Evolutionary conservation across 2,113 vertebrate genomes (phyloP).

Genomic region (Ariopsis seemanni): DNA sequence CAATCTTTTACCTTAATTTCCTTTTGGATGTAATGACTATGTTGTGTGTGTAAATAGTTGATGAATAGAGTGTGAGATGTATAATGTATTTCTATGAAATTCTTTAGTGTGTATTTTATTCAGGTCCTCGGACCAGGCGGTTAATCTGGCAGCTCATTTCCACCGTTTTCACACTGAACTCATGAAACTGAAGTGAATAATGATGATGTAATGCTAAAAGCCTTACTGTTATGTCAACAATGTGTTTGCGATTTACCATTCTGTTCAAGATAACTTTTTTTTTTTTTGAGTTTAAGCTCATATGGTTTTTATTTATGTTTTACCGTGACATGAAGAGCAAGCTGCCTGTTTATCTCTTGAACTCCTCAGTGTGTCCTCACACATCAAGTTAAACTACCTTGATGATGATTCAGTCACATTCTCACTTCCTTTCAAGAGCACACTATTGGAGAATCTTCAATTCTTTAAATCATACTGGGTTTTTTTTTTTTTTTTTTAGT

Average conservation of each 20-base stretch:
- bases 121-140: constrained; percentile 40
- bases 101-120: constrained; percentile 37
- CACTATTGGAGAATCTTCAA: background rate
- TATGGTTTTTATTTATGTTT: background rate
- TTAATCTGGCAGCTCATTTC: constrained; percentile 51
- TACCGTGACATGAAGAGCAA: background rate
- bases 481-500: background rate
- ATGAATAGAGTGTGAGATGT: constrained; percentile 32
- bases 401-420: background rate
- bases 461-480: background rate
- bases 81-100: constrained; percentile 23
- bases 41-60: constrained; percentile 46
- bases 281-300: background rate
- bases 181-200: background rate
- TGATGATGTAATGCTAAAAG: background rate
- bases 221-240: constrained; percentile 2
- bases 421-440: background rate
- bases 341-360: background rate
- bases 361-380: background rate
- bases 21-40: constrained; percentile 27
- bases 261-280: background rate
- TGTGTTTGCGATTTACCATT: background rate
- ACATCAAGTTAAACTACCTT: background rate
- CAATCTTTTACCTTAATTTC: constrained; percentile 10
- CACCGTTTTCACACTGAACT: constrained; percentile 37